A percentile compares a stretch with the other conserved stretches of the same genome.
Conservation (phyloP, 2,113 vertebrate genomes). For the Ceyx cyanopectus region DNA sequence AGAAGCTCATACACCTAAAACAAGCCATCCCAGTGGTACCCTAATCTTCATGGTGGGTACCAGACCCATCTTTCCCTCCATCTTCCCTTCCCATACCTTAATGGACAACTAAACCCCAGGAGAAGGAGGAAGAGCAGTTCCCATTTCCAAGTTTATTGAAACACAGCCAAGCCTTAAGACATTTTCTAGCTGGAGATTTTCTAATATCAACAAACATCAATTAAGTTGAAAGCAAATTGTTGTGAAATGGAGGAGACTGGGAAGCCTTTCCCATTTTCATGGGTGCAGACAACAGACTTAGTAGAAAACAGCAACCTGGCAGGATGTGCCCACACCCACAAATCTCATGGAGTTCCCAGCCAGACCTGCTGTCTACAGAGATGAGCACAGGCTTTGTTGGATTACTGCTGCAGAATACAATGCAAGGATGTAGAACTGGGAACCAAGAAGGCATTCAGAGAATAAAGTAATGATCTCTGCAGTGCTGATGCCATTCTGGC, state of each 20-base stretch:
- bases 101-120: not conserved
- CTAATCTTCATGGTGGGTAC: not conserved
- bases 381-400: fast-evolving
- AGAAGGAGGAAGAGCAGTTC: not conserved
- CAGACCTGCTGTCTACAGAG: not conserved
- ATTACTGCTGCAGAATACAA: not conserved
- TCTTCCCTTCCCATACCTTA: not conserved
- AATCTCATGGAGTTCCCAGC: fast-evolving
- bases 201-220: not conserved
- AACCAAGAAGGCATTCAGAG: not conserved
- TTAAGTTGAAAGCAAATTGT: not conserved
- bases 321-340: fast-evolving
- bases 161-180: not conserved
- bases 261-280: not conserved
- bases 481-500: not conserved
- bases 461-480: not conserved
- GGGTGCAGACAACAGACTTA: not conserved
- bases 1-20: not conserved
- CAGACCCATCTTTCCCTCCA: not conserved
- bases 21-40: not conserved
- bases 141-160: not conserved
- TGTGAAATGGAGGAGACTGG: not conserved
- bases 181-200: not conserved
- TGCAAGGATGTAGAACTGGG: not conserved
- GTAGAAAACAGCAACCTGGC: not conserved